Base-by-base conservation (phyloP, 1,140 invertebrate species). In the Thaumatotibia leucotreta region DNA sequence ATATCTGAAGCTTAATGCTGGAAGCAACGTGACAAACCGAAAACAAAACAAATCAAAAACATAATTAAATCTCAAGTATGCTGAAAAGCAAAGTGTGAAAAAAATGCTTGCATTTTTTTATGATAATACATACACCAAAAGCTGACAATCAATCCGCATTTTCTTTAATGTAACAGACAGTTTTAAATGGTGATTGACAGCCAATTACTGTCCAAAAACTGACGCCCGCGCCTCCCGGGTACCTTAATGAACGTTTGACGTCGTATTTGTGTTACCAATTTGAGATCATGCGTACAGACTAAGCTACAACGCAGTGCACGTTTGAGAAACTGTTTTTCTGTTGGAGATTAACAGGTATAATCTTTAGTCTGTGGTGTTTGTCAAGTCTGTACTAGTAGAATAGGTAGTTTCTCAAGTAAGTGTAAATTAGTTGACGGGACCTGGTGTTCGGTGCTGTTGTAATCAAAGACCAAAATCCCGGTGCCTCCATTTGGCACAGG, bases 241-340 rank as follows among this genome's bases (percentile, higher is more conserved):
- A 9, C 29, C 52, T 58, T 58, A 58, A 58, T 58, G 52, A 58
- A 27, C 4, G 27, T 14, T 29, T 27, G 52, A 6, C 24, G 52
- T 58, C 52, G 29, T 58, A 58, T 58, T 58, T 58, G 52, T 29
- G 24, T 58, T 58, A 17, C 8, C 52, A 58, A 58, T 58, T 58
- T 58, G 52, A 14, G 52, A 58, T 58, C 52, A 8, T 20, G 6
- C 52, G 52, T 58, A 58, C 52, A 58, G 11, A 27, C 24, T 58
- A 24, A 29, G 24, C n/a, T 0, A 58, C 9, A 27, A 27, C n/a
- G 4, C 6, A 8, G 0, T 52, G 6, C 11, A 27, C 1, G 49
- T 14, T 23, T 27, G 23, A 27, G 52, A 14, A 27, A n/a, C 27
- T 5, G 27, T 54, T 58, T 27, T 6, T 11, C 4, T 27, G 1